Conservation (phyloP, 2,113 vertebrate species). For the Lutjanus erythropterus region DNA sequence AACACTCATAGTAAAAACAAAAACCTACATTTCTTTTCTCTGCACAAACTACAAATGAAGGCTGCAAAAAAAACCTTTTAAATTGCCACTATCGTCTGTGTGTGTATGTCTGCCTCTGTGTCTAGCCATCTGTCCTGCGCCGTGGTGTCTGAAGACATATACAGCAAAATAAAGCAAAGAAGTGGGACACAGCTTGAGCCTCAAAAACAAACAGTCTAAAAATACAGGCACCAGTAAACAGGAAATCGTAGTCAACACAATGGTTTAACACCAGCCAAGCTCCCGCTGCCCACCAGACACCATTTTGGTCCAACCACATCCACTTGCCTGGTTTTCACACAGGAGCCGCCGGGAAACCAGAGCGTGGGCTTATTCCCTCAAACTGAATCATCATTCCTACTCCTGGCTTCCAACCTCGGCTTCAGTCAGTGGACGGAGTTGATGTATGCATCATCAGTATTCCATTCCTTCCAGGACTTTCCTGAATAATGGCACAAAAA, state of each 20-base stretch:
- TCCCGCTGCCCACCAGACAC: slow-evolving; percentile 56
- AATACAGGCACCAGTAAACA: slow-evolving; percentile 66
- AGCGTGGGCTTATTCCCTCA: slow-evolving; percentile 41
- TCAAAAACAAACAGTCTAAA: slow-evolving; percentile 64
- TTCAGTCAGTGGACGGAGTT: neutral
- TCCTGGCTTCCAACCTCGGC: neutral
- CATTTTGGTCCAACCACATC: slow-evolving; percentile 75
- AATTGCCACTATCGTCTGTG: neutral
- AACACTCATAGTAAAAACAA: no score
- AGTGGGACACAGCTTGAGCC: slow-evolving; percentile 36
- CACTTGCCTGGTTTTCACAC: slow-evolving; percentile 58
- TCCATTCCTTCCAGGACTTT: neutral
- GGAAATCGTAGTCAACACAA: slow-evolving; percentile 70
- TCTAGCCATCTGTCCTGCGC: slow-evolving; percentile 24
- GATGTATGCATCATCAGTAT: neutral
- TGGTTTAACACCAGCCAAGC: slow-evolving; percentile 54
- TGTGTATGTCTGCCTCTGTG: slow-evolving; percentile 31
- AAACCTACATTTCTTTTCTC: neutral
- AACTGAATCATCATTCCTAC: neutral
- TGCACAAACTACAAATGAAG: neutral
- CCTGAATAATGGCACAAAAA: neutral
- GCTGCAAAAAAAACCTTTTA: neutral
- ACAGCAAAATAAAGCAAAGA: slow-evolving; percentile 41
- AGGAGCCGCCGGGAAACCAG: slow-evolving; percentile 47
- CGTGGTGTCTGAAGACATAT: slow-evolving; percentile 28